phyloP scores from a whole-genome alignment of 1,140 invertebrate species.

The Drosophila busckii region DNA sequence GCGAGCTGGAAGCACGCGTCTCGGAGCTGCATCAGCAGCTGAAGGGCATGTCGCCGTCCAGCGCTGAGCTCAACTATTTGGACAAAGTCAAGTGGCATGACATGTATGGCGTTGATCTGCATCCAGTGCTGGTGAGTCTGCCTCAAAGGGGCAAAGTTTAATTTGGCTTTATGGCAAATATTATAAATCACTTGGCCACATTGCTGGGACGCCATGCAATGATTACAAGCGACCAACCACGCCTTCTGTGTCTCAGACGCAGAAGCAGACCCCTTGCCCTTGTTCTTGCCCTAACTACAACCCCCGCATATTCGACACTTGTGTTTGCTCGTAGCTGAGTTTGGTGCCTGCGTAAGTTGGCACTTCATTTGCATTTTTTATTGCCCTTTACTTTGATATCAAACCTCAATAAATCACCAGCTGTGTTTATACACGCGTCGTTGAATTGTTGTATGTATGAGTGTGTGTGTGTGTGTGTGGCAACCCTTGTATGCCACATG shows the following conservation, averaged over 20 bases:
- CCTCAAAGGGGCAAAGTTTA: constrained; percentile 68
- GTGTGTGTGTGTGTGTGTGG: constrained; percentile 1
- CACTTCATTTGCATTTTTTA: constrained; percentile 77
- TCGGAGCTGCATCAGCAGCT: constrained; percentile 90
- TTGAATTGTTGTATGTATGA: constrained; percentile 5
- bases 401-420: constrained; percentile 77
- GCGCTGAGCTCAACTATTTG: constrained; percentile 93
- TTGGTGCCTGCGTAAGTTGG: constrained; percentile 72
- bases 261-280: too few relatives aligned
- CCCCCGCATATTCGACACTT: neutral
- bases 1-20: constrained; percentile 92
- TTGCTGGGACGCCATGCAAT: constrained; percentile 38
- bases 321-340: constrained; percentile 12
- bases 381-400: constrained; percentile 77
- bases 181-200: constrained; percentile 74
- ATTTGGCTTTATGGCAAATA: constrained; percentile 73
- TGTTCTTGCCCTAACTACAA: constrained; percentile 18
- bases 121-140: constrained; percentile 82
- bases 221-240: constrained; percentile 41
- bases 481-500: constrained; percentile 56
- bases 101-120: constrained; percentile 97
- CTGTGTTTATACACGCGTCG: constrained; percentile 60
- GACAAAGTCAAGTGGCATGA: constrained; percentile 98
- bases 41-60: constrained; percentile 82
- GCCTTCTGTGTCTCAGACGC: constrained; percentile 30